These are phyloP conservation scores for Melanotaenia parkinsoni DNA, from an alignment of 2,797 vertebrate species.

Conservation along the genomic window DNA sequence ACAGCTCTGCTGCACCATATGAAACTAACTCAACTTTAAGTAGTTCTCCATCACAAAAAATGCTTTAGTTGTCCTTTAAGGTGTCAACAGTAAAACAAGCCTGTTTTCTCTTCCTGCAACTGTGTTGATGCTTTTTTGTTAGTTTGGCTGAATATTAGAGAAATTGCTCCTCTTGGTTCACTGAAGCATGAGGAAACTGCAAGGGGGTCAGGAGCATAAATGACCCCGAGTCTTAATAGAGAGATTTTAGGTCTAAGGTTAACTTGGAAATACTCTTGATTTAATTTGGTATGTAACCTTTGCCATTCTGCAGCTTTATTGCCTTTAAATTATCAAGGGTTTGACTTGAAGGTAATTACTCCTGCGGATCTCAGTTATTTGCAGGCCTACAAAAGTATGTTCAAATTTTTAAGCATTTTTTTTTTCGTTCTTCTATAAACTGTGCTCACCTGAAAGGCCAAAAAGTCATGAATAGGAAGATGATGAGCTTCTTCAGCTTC, in stretches of 20 bases:
- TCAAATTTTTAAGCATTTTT: slow-evolving; percentile 15
- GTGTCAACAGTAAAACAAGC: slow-evolving; percentile 17
- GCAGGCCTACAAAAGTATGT: background rate
- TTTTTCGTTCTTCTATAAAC: slow-evolving; percentile 9
- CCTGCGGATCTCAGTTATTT: slow-evolving; percentile 27
- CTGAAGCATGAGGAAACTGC: slow-evolving; percentile 43
- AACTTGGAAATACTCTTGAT: slow-evolving; percentile 71
- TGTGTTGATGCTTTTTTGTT: slow-evolving; percentile 45
- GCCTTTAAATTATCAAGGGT: slow-evolving; percentile 55
- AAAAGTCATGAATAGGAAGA: slow-evolving; percentile 19
- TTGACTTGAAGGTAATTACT: slow-evolving; percentile 53
- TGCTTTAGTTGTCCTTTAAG: slow-evolving; percentile 26
- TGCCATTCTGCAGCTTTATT: slow-evolving; percentile 42
- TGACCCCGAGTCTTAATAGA: slow-evolving; percentile 49
- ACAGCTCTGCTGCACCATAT: slow-evolving; percentile 11
- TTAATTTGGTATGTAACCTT: slow-evolving; percentile 54
- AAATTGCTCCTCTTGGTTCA: slow-evolving; percentile 54
- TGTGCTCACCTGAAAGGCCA: slow-evolving; percentile 33
- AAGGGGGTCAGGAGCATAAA: slow-evolving; percentile 19
- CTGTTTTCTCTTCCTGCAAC: slow-evolving; percentile 33
- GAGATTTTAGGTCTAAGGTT: slow-evolving; percentile 46
- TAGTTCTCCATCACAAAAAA: background rate
- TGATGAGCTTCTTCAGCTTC: slow-evolving; percentile 6
- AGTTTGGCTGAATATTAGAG: slow-evolving; percentile 65
- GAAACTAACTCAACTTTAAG: background rate